phyloP scores from a whole-genome alignment of 2,797 vertebrate genomes.

The Bovichtus variegatus region DNA sequence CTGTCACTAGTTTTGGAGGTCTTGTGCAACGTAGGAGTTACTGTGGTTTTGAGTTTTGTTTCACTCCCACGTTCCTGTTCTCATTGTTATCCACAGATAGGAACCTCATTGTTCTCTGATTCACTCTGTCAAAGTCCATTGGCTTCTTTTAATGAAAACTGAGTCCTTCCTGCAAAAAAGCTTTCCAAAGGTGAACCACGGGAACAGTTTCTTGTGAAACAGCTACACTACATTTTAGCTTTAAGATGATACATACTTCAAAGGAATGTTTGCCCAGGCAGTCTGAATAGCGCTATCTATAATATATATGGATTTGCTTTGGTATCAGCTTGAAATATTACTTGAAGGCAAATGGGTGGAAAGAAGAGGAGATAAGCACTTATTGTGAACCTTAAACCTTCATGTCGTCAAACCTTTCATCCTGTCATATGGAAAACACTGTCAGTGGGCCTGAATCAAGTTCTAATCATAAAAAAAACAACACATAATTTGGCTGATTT shows the following conservation, averaged over 20 bases:
- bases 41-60: conserved; percentile 13
- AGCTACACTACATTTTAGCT: not conserved
- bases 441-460: not conserved
- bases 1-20: not conserved
- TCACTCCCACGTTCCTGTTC: conserved; percentile 8
- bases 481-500: not conserved
- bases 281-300: not conserved
- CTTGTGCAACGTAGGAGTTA: conserved; percentile 1
- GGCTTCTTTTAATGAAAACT: not conserved
- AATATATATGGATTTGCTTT: not conserved
- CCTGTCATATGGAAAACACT: not conserved
- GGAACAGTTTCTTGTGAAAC: not conserved
- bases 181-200: conserved; percentile 16
- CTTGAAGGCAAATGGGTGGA: not conserved
- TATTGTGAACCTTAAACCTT: not conserved
- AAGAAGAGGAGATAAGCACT: not conserved
- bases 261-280: not conserved
- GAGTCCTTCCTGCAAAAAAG: not conserved
- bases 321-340: not conserved
- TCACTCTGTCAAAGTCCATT: not conserved
- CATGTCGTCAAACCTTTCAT: not conserved
- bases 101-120: conserved; percentile 10
- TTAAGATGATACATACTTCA: not conserved
- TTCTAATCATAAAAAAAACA: not conserved
- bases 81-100: not conserved